Conservation (phyloP, 1,140 invertebrate genomes). For the Eueides isabella region DNA sequence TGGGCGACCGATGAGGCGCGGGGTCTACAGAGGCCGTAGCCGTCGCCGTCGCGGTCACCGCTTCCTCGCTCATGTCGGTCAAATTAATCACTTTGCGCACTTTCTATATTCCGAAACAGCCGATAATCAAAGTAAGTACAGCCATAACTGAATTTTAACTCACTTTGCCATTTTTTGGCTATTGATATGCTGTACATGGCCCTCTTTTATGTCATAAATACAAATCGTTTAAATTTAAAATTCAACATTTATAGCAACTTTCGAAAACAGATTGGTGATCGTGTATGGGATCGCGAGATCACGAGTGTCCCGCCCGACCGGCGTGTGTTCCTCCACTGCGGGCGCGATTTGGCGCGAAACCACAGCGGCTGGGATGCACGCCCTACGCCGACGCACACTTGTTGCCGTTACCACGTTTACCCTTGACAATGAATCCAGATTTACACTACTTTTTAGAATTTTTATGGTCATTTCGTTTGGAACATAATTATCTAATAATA, state of each 20-base stretch:
- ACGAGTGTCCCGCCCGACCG: conserved; percentile 63
- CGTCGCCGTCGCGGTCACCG: conserved; percentile 46
- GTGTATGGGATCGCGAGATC: conserved; percentile 39
- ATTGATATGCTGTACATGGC: not conserved
- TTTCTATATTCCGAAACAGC: not conserved
- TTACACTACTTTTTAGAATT: not conserved
- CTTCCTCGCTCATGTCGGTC: conserved; percentile 52
- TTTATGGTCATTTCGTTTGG: not conserved
- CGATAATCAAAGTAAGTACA: not conserved
- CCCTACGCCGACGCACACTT: conserved; percentile 69
- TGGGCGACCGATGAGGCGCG: conserved; percentile 69
- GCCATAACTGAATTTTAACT: not conserved
- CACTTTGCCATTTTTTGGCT: not conserved
- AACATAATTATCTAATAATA: not conserved
- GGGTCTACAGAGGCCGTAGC: conserved; percentile 51
- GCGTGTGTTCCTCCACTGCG: conserved; percentile 71
- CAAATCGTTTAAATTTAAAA: not conserved
- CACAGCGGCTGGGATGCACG: conserved; percentile 53
- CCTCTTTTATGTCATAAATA: not conserved
- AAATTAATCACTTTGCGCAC: not conserved
- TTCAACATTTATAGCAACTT: not conserved
- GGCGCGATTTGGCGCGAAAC: conserved; percentile 69
- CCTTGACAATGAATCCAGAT: conserved; percentile 64
- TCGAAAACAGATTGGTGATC: not conserved
- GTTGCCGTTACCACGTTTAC: conserved; percentile 59